Base-by-base conservation (phyloP, 2,888 invertebrate species). In the Orthosia gothica region DNA sequence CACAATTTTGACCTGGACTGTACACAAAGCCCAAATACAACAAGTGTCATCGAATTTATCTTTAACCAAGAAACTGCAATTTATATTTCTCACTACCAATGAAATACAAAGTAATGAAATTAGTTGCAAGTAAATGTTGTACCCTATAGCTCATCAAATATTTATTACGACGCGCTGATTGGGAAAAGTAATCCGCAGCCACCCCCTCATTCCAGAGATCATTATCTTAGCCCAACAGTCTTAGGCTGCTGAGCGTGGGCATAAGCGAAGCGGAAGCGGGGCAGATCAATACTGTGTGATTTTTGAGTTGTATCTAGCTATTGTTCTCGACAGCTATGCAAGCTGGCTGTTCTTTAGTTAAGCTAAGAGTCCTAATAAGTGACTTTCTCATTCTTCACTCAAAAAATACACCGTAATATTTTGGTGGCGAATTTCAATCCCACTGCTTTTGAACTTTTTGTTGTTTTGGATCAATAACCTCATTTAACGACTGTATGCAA, bases 81-180 rank as follows among this genome's bases (percentile, higher is more conserved):
- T n/a, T n/a, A n/a, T n/a, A n/a, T n/a, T n/a, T n/a, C n/a, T n/a
- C n/a, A n/a, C n/a, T n/a, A n/a, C n/a, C n/a, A n/a, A n/a, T n/a
- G n/a, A n/a, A n/a, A n/a, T n/a, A n/a, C n/a, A n/a, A n/a, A n/a
- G n/a, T n/a, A n/a, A n/a, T 68, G 66, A 82, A 87, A 85, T 86
- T 82, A 81, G 84, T 82, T 79, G 81, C 78, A 83, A 79, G 85
- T 83, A 74, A 79, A 85, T 73, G 62, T 76, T 85, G 75, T 87
- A 85, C 86, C 84, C 83, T 87, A 89, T 86, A 86, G 89, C 90
- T 91, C 91, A 91, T 91, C 89, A 92, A 93, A 93, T 91, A 92
- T 93, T 93, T 93, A 93, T 92, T 90, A 90, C 88, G 84, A 88
- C 84, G 87, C 89, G 86, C 89, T 91, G 91, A 93, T 93, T 92